These are phyloP conservation scores for Agelas oroides DNA, from an alignment of 37 sponge, comb jelly and placozoan species.

Conservation along the genomic window DNA sequence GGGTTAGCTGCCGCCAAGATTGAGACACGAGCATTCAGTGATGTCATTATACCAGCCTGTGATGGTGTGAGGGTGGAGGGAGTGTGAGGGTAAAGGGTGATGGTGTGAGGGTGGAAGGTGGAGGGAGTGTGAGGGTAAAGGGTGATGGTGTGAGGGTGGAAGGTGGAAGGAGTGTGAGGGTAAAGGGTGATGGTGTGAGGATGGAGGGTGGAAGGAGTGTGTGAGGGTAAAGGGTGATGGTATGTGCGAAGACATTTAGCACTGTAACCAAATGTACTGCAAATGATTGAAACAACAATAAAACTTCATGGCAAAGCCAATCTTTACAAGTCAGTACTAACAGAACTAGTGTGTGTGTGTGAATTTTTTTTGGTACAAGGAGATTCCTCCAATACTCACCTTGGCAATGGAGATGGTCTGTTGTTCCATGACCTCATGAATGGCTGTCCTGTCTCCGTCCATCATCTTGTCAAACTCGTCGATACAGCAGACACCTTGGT, in stretches of 20 bases:
- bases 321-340: no score
- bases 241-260: background rate
- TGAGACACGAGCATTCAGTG: conserved; percentile 95
- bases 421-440: conserved; percentile 99
- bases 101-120: no score
- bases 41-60: conserved; percentile 96
- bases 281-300: no score
- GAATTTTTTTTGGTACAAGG: no score
- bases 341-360: no score
- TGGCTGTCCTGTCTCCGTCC: conserved; percentile 94
- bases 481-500: conserved; percentile 98
- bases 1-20: conserved; percentile 99
- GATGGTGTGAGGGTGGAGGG: background rate
- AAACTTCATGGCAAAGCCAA: no score
- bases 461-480: conserved; percentile 99
- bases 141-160: background rate
- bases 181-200: background rate
- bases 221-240: background rate
- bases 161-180: background rate
- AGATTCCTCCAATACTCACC: no score
- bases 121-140: background rate
- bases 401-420: conserved; percentile 99
- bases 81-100: background rate
- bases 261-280: background rate
- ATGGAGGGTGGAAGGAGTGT: background rate